phyloP scores from a whole-genome alignment of 2,797 vertebrate species.

The Danio tinwini region DNA sequence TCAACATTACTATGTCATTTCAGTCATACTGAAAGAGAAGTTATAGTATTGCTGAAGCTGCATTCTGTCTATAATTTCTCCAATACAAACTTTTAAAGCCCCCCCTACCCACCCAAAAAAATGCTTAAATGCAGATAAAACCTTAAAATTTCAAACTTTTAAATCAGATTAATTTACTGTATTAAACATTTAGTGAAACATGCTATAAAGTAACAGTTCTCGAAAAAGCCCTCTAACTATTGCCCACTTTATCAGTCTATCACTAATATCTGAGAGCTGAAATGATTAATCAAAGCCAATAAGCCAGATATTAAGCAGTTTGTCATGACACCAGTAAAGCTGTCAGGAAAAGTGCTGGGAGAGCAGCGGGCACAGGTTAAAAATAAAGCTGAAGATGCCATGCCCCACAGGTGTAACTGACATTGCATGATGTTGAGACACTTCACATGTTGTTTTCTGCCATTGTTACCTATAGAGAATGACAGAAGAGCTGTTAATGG shows the following conservation, averaged over 20 bases:
- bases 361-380: slow-evolving; percentile 50
- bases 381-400: slow-evolving; percentile 54
- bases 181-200: neutral
- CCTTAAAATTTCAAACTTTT: no score
- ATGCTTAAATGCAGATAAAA: no score
- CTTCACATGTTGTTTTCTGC: slow-evolving; percentile 50
- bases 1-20: no score
- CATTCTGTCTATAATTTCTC: no score
- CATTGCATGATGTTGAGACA: slow-evolving; percentile 59
- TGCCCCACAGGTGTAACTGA: slow-evolving; percentile 68
- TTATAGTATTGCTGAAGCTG: no score
- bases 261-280: neutral
- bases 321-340: neutral
- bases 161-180: neutral
- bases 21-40: no score
- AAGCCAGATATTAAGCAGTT: neutral
- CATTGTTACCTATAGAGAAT: slow-evolving; percentile 35
- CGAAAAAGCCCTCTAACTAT: neutral
- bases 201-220: neutral
- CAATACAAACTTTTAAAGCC: no score
- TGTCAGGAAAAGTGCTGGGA: slow-evolving; percentile 9
- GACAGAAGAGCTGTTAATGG: slow-evolving; percentile 21
- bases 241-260: neutral
- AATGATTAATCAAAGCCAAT: neutral
- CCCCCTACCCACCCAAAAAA: no score